Percentiles rank a stretch among this genome's conserved stretches.
Conservation (phyloP, 2,797 vertebrate genomes). For the Sebastes minor region DNA sequence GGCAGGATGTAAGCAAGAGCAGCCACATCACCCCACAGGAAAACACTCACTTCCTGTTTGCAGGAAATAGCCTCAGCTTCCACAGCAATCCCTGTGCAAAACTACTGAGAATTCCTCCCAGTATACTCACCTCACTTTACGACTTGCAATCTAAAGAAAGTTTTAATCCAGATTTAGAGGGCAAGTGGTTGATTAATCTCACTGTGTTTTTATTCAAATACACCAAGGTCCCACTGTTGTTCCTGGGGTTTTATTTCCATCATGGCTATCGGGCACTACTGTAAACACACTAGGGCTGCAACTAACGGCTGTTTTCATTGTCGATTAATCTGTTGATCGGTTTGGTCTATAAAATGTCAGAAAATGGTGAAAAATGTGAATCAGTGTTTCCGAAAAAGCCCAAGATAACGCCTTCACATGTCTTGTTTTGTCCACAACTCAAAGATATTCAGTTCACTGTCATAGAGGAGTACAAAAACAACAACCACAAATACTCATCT, state of each 20-base stretch:
- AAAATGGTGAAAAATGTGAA: too few relatives aligned
- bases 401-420: too few relatives aligned
- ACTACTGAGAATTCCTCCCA: constrained; percentile 50
- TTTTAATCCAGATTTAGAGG: neutral
- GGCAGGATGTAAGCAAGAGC: constrained; percentile 78
- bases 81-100: constrained; percentile 58
- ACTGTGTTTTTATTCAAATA: neutral
- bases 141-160: neutral
- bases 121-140: constrained; percentile 23
- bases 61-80: constrained; percentile 67
- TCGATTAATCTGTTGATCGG: too few relatives aligned
- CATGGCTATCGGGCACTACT: neutral
- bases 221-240: neutral
- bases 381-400: too few relatives aligned
- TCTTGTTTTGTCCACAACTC: too few relatives aligned
- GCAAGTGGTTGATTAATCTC: neutral
- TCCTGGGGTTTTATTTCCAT: neutral
- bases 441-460: too few relatives aligned
- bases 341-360: too few relatives aligned
- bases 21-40: constrained; percentile 77
- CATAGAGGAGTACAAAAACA: too few relatives aligned
- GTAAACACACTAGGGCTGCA: neutral
- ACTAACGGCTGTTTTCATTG: too few relatives aligned
- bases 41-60: constrained; percentile 83
- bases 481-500: neutral